Base-by-base conservation (phyloP, 2,888 invertebrate species). In the Meganola albula region DNA sequence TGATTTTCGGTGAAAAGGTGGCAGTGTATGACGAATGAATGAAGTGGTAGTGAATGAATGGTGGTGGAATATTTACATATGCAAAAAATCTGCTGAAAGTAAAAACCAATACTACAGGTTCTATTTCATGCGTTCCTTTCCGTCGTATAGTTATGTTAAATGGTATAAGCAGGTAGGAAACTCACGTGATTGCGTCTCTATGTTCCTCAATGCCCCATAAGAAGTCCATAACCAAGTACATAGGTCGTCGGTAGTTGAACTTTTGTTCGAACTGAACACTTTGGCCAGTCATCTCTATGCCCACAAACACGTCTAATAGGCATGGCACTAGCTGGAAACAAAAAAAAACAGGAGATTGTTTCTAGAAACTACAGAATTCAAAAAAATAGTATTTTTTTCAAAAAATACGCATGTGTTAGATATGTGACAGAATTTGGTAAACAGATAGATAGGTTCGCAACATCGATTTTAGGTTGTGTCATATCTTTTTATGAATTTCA, bases 231-330 rank as follows among this genome's bases (percentile, higher is more conserved):
- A 97, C 92, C 20, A 91, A 88, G 65, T 98, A 98, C 97, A 98
- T 98, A 1, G 98, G 98, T 22, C 96, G 89, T 11, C 98, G 89
- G 70, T 98, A 98, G 74, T 97, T 96, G 74, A 98, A 98, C 79
- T 98, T 98, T 74, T 98, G 96, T 68, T 98, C 98, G 67, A 98
- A 98, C 59, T 95, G 93, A 10, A 98, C 97, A 62, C 93, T 95
- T 69, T 97, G 95, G 0, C 98, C 98, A 0, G 97, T 97, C 95
- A 97, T 95, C 84, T 98, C 98, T 40, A 98, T 98, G 46, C 95
- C 94, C n/a, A 98, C 97, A 73, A 98, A 98, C 5, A 98, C 97
- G 63, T 95, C 91, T 34, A 98, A 78, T 13, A 98, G 80, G 63
- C 92, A 93, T 24, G 90, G 88, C 7, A 95, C 92, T 37, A 98